Evolutionary conservation across 2,113 vertebrate species (phyloP).

Genomic region (Siniperca chuatsi): DNA sequence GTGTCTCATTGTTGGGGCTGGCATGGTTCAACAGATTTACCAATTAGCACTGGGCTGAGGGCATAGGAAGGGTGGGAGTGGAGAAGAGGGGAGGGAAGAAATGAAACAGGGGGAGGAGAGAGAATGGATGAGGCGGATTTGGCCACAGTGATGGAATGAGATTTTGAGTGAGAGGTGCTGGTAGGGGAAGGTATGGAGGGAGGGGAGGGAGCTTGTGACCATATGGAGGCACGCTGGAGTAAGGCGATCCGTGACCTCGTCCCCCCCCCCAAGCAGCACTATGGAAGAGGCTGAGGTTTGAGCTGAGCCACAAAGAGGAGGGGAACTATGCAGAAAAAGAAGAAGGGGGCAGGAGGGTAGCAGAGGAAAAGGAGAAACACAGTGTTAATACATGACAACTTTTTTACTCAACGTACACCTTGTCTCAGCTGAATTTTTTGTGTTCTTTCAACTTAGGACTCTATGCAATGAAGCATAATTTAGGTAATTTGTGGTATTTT

Average conservation of each 20-base stretch:
- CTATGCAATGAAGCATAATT: background rate
- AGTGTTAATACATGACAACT: background rate
- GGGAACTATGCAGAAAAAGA: conserved; percentile 25
- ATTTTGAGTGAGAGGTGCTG: conserved; percentile 63
- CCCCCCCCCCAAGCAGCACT: conserved; percentile 57
- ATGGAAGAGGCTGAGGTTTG: conserved; percentile 69
- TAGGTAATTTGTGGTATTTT: background rate
- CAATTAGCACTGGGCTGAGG: conserved; percentile 87
- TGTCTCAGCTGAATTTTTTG: background rate
- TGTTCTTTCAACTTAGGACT: background rate
- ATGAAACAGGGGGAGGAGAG: conserved; percentile 15
- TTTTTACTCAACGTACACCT: background rate
- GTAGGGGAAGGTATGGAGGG: conserved; percentile 31
- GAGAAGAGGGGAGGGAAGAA: conserved; percentile 50
- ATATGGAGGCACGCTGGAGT: conserved; percentile 64
- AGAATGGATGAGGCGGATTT: conserved; percentile 44
- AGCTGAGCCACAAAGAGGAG: conserved; percentile 56
- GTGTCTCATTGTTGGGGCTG: conserved; percentile 88
- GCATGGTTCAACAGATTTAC: conserved; percentile 88
- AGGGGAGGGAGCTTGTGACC: conserved; percentile 22
- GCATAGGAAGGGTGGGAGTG: conserved; percentile 66
- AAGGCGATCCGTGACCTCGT: conserved; percentile 81
- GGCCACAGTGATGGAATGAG: conserved; percentile 80
- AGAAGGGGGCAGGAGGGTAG: conserved; percentile 23
- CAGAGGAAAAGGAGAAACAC: conserved; percentile 1